Base-by-base conservation (phyloP, 2,113 vertebrate genomes). In the Periophthalmodon schlosseri region DNA sequence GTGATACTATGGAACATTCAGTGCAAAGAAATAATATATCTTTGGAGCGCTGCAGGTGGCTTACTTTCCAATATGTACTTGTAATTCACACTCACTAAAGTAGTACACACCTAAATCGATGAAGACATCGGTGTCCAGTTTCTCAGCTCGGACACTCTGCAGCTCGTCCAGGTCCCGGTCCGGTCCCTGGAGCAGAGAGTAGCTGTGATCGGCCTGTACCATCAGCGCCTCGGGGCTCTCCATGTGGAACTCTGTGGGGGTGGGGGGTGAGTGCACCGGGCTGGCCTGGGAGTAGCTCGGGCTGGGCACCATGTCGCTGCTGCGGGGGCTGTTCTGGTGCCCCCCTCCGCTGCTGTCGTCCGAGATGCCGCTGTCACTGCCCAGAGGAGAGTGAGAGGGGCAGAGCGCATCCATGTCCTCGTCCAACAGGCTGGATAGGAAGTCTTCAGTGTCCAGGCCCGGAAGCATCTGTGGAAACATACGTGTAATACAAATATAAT, bases 191-290 rank as follows among this genome's bases (percentile, higher is more conserved):
- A 88, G 84, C 56, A 96, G 79, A 21, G 94, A 95, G 89, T 96
- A 97, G 83, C 91, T 94, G 91, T 97, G 96, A 77, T 98, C 96
- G 0, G 92, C 74, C 23, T 91, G 90, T 52, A 95, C 90, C 1
- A 84, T 85, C 71, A 93, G 57, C 23, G 87, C 82, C 73, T 93
- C 88, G 1, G 23, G 73, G 72, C 68, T 88, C 79, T 92, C 91
- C 0, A 69, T 50, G 39, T 83, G 83, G 57, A 60, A 18, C 54
- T 88, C 91, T 24, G 69, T 77, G 1, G 61, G 61, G 23, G 34
- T 65, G 68, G 34, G 15, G 5, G 57, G 57, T 0, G 81, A 73
- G 75, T 74, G 58, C 72, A 70, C 70, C 0, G 90, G 87, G 82
- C 88, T 89, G 61, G 83, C 75, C 65, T 86, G 75, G 12, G 79